Percentiles rank a stretch among this genome's conserved stretches.
Conservation (phyloP, 2,797 vertebrate species). For the Anguilla pacifica region DNA sequence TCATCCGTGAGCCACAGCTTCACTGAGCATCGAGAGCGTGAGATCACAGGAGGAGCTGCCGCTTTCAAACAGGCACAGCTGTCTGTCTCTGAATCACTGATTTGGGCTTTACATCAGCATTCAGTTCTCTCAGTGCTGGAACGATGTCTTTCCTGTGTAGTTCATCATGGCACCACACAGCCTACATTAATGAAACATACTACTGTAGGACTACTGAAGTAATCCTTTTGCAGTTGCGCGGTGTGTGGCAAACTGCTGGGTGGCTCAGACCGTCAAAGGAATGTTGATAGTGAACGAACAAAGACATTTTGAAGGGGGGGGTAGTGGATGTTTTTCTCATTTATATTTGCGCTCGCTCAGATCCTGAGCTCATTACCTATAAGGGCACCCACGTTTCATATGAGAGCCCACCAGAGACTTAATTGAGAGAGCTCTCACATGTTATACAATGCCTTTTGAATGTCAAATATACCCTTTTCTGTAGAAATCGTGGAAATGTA, state of each 20-base stretch:
- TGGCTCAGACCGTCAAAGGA: not conserved
- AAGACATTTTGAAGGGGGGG: not conserved
- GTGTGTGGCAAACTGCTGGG: not conserved
- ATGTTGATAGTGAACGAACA: not conserved
- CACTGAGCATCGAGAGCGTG: too few relatives aligned
- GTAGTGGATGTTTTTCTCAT: not conserved
- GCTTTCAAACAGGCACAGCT: conserved; percentile 1
- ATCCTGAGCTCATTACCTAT: conserved; percentile 76
- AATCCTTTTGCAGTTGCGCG: not conserved
- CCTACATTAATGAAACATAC: not conserved
- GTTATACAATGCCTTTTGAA: conserved; percentile 70
- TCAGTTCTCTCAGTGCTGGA: conserved; percentile 77
- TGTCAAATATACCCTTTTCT: conserved; percentile 32
- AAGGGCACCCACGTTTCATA: conserved; percentile 71
- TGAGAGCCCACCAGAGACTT: conserved; percentile 70
- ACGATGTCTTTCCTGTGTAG: conserved; percentile 73
- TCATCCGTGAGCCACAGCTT: conserved; percentile 59
- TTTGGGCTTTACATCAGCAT: conserved; percentile 63
- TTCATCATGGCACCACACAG: conserved; percentile 59
- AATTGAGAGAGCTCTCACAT: conserved; percentile 70
- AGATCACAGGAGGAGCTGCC: not conserved
- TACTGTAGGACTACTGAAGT: not conserved
- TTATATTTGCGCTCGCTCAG: conserved; percentile 45
- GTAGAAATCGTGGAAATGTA: not conserved
- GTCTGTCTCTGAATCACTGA: not conserved